Base-by-base conservation (phyloP, 1,140 invertebrate genomes). In the Diachasma alloeum region DNA sequence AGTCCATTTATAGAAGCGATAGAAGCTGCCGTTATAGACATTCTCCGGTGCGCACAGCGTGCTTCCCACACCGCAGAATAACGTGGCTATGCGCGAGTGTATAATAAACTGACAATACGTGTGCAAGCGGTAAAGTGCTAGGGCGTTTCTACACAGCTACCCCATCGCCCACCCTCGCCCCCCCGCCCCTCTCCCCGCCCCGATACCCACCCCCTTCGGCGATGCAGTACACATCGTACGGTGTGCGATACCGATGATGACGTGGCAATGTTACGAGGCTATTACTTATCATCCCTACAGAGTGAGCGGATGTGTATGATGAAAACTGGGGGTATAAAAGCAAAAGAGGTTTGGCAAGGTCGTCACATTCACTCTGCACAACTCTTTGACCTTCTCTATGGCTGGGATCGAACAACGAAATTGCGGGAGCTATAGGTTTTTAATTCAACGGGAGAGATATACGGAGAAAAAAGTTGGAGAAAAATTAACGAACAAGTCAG, bases 221-320 rank as follows among this genome's bases (percentile, higher is more conserved):
- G 39, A 42, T 11, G 9, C 48, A 17, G 48, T n/a, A 53, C 67
- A 44, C 36, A 69, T 44, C 31, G 39, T 69, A 19, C 26, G 26
- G 67, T 44, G 36, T 71, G 77, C 71, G 75, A 74, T 46, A 56
- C 37, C 74, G 80, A 81, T 81, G 78, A 80, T 79, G 80, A 81
- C 74, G 78, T 76, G 78, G 73, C 63, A 76, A 81, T 79, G 76
- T 76, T 79, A 79, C 78, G 76, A 67, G 75, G 80, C 78, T 80
- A 81, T 81, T 81, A 81, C 80, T 81, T 81, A 81, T 77, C 59
- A 63, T 63, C 59, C 59, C 24, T 63, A 63, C 24, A 63, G 59
- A 26, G 19, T 59, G 53, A 59, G 11, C 59, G 59, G 59, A 63
- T 63, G 59, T 31, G 59, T 63, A 63, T 63, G 59, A 63, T 63